These are phyloP conservation scores for Aphelenchoides fujianensis DNA, from an alignment of 1,140 invertebrate species.

Conservation along the genomic window DNA sequence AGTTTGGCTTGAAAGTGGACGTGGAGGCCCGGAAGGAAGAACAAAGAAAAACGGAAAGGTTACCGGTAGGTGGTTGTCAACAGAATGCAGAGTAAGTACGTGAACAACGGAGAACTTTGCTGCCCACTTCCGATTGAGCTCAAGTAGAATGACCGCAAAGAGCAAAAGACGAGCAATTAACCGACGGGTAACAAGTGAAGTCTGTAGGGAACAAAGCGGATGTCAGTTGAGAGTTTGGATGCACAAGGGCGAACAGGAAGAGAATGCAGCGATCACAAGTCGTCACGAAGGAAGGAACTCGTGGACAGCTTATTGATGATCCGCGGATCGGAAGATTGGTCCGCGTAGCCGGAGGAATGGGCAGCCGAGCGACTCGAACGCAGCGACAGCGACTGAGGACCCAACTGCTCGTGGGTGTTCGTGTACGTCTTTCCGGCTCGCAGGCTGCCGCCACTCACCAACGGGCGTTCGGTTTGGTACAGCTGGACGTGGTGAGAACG, in stretches of 20 bases:
- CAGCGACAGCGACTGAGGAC: slow-evolving; percentile 8
- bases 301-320: slow-evolving; percentile 10
- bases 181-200: too few species aligned
- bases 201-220: too few species aligned
- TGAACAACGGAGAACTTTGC: neutral
- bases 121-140: too few species aligned
- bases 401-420: neutral
- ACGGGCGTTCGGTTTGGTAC: slow-evolving; percentile 6
- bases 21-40: neutral
- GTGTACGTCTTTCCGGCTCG: neutral
- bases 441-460: slow-evolving; percentile 1
- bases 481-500: neutral
- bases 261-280: neutral
- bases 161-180: too few species aligned
- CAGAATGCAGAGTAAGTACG: neutral
- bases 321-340: neutral
- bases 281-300: slow-evolving; percentile 5
- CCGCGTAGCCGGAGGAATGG: neutral
- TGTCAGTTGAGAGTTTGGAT: neutral
- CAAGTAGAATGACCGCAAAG: too few species aligned
- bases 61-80: neutral
- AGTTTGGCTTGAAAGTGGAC: neutral
- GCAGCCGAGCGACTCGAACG: slow-evolving; percentile 2
- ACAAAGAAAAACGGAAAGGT: neutral
- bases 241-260: too few species aligned